Evolutionary conservation across 2,888 invertebrate species (phyloP).

Genomic region (Corbicula japonica): DNA sequence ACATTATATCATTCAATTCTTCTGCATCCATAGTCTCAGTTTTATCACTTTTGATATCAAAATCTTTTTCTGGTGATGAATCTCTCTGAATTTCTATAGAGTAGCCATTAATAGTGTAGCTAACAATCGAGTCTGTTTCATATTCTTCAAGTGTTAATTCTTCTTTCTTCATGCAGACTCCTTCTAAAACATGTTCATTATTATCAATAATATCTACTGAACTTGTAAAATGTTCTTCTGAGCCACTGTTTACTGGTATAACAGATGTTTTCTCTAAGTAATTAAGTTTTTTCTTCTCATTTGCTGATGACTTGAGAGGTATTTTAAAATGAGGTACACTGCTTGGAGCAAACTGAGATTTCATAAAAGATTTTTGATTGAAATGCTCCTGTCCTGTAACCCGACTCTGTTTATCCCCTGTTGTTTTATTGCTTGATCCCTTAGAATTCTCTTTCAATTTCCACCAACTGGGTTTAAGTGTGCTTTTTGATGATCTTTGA

Average conservation of each 20-base stretch:
- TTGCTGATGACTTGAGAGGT: constrained; percentile 14
- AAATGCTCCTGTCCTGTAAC: constrained; percentile 1
- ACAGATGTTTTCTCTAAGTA: neutral
- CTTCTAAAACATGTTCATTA: neutral
- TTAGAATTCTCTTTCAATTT: constrained; percentile 48
- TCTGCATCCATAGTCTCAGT: constrained; percentile 20
- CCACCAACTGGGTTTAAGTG: neutral
- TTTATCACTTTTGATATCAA: neutral
- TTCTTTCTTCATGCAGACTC: neutral
- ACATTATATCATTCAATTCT: constrained; percentile 17
- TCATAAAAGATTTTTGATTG: too few relatives aligned
- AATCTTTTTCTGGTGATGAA: constrained; percentile 27
- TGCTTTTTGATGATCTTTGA: neutral
- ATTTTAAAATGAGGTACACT: constrained; percentile 34
- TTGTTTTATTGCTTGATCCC: constrained; percentile 38
- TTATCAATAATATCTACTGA: neutral
- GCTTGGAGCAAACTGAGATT: neutral
- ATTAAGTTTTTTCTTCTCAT: constrained; percentile 1
- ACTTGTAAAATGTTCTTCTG: neutral
- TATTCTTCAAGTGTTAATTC: constrained; percentile 11
- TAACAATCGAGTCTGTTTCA: constrained; percentile 8
- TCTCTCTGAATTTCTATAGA: constrained; percentile 48
- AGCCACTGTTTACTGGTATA: neutral
- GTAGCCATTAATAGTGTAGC: constrained; percentile 40
- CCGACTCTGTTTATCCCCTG: constrained; percentile 17